Percentiles rank a stretch among this genome's conserved stretches.
phyloP scores from a whole-genome alignment of 64 coral and sea anemone species.

The Montipora foliosa region DNA sequence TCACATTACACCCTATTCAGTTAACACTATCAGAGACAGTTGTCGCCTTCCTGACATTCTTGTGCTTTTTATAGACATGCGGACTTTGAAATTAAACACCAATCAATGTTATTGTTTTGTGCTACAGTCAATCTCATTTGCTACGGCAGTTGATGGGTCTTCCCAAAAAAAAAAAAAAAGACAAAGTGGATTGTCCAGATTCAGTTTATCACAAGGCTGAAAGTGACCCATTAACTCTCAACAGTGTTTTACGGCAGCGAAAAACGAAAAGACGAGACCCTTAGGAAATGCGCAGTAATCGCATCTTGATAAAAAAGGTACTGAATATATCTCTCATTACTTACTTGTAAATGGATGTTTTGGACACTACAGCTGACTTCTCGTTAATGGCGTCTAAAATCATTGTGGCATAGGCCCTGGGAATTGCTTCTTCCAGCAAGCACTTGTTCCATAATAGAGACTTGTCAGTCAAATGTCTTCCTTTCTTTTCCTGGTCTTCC shows the following conservation, averaged over 20 bases:
- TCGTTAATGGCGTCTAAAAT: slow-evolving; percentile 41
- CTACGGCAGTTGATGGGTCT: not conserved
- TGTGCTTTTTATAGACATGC: too few species aligned
- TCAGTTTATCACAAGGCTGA: too few species aligned
- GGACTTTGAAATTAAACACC: too few species aligned
- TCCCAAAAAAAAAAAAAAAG: too few species aligned
- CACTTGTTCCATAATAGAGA: slow-evolving; percentile 82
- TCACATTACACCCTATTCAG: too few species aligned
- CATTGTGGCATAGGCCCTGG: slow-evolving; percentile 74
- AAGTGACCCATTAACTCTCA: too few species aligned
- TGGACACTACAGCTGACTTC: not conserved
- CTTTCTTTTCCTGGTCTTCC: slow-evolving; percentile 3
- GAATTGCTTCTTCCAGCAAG: slow-evolving; percentile 74
- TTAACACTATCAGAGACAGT: too few species aligned
- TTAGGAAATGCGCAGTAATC: not conserved
- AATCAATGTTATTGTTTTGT: too few species aligned
- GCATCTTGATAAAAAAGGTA: not conserved
- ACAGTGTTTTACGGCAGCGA: too few species aligned
- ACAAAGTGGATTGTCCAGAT: too few species aligned
- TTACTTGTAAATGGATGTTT: not conserved
- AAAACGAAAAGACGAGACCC: not conserved
- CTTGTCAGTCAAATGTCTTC: slow-evolving; percentile 71
- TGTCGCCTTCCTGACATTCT: too few species aligned
- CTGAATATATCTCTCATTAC: not conserved
- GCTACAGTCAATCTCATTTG: too few species aligned